Evolutionary conservation across 2,888 invertebrate genomes (phyloP).

Genomic region (Lasioglossum leucozonium): DNA sequence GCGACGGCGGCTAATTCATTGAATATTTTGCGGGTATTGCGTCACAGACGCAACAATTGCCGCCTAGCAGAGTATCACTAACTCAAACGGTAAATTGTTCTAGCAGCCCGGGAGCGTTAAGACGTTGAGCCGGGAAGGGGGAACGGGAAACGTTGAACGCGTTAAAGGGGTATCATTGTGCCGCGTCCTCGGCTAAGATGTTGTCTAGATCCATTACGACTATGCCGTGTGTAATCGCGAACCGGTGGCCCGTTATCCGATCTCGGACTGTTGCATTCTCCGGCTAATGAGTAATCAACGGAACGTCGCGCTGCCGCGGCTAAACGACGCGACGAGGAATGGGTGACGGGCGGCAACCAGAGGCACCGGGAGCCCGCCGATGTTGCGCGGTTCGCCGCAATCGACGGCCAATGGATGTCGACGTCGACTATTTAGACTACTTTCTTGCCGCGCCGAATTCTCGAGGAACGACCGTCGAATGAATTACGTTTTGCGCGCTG

Average conservation of each 20-base stretch:
- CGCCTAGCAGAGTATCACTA: too few relatives aligned
- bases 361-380: too few relatives aligned
- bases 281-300: conserved; percentile 48
- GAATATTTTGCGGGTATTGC: too few relatives aligned
- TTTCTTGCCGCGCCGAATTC: not conserved
- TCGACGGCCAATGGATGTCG: not conserved
- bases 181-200: conserved; percentile 32
- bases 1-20: too few relatives aligned
- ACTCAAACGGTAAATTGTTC: not conserved
- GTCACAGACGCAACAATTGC: too few relatives aligned
- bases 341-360: not conserved
- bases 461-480: not conserved
- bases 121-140: not conserved
- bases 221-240: conserved; percentile 39
- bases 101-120: not conserved
- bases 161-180: not conserved
- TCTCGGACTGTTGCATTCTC: conserved; percentile 19
- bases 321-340: not conserved
- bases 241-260: conserved; percentile 55
- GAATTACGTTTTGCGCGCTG: not conserved
- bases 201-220: conserved; percentile 34
- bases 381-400: not conserved
- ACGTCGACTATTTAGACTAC: not conserved
- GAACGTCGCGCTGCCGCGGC: conserved; percentile 39
- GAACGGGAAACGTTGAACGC: not conserved